Evolutionary conservation across 2,797 vertebrate genomes (phyloP), one percentile per base, ranked within the genome.

Genomic region (Pelobates cultripes): DNA sequence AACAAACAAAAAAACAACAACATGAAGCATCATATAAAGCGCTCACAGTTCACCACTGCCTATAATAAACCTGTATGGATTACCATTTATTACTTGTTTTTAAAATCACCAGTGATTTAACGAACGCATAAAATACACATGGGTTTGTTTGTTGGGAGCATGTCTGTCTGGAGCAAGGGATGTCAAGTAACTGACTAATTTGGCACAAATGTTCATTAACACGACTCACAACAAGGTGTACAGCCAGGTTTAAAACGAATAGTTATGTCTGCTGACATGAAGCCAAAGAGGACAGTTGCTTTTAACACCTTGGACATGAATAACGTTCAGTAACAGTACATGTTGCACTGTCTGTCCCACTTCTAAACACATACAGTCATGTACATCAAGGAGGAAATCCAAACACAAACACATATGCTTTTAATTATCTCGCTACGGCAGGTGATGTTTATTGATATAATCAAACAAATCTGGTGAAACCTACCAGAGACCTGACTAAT

Each of bases 251-350:
- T 44, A 82, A 43, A 5, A 13, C 47, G 61, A 53, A 51, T 51
- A 51, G 28, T 81, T 40, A 71, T 40, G n/a, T 40, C 44, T 51
- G 73, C 68, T 71, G 80, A 64, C 63, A 63, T 43, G 4, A 13
- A 14, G 78, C 73, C 73, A 75, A 70, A 70, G 41, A 2, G 78
- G 45, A 71, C 60, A 73, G 78, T 79, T 73, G 44, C 40, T 68
- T 73, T 73, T 81, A 81, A 76, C 80, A 76, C 80, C 73, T 71
- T 71, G 57, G 53, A 63, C 28, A 17, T 71, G 67, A 13, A 61
- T 76, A 71, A 71, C 76, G 76, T 81, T 76, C 40, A 64, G 15
- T 57, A 70, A 44, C 57, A 53, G 57, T 43, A 71, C 73, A 76
- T 67, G 53, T 42, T 70, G 73, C 80, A 51, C 15, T 76, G 80